Percentiles rank a stretch among this genome's conserved stretches.
These are phyloP conservation scores for Rhadinocentrus ornatus DNA, from an alignment of 2,797 vertebrate genomes.

Conservation along the genomic window DNA sequence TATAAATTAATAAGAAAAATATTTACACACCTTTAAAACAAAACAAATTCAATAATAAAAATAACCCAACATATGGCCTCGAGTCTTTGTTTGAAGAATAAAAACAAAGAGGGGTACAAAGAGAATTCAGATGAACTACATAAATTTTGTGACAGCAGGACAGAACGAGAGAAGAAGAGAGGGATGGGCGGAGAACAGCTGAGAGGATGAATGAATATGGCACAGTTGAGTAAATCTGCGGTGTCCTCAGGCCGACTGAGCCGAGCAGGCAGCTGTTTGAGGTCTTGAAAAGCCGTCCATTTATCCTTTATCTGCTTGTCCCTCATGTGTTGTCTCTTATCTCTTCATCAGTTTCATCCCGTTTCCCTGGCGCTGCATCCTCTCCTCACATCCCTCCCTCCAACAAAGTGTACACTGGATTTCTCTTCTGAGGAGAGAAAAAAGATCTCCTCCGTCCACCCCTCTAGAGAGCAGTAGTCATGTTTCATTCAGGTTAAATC, in stretches of 20 bases:
- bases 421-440: not conserved
- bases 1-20: slow-evolving; percentile 85
- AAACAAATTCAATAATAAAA: slow-evolving; percentile 78
- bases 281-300: slow-evolving; percentile 16
- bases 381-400: slow-evolving; percentile 28
- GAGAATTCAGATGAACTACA: slow-evolving; percentile 30
- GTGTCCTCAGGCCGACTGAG: slow-evolving; percentile 28
- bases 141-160: slow-evolving; percentile 56
- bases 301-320: slow-evolving; percentile 14
- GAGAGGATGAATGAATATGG: slow-evolving; percentile 64
- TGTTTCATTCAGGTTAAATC: slow-evolving; percentile 45
- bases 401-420: slow-evolving; percentile 1
- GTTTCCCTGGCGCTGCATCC: slow-evolving; percentile 26
- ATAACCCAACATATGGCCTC: slow-evolving; percentile 59
- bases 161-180: slow-evolving; percentile 34
- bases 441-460: slow-evolving; percentile 42
- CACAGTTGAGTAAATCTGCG: slow-evolving; percentile 66
- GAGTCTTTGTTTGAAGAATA: slow-evolving; percentile 60
- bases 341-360: slow-evolving; percentile 19
- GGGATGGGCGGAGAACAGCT: slow-evolving; percentile 30
- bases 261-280: slow-evolving; percentile 31
- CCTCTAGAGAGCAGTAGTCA: slow-evolving; percentile 37
- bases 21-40: slow-evolving; percentile 80
- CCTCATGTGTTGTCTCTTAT: slow-evolving; percentile 12
- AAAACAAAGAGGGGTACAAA: slow-evolving; percentile 26